Evolutionary conservation across 2,888 invertebrate genomes (phyloP).

Genomic region (Ochropleura leucogaster): DNA sequence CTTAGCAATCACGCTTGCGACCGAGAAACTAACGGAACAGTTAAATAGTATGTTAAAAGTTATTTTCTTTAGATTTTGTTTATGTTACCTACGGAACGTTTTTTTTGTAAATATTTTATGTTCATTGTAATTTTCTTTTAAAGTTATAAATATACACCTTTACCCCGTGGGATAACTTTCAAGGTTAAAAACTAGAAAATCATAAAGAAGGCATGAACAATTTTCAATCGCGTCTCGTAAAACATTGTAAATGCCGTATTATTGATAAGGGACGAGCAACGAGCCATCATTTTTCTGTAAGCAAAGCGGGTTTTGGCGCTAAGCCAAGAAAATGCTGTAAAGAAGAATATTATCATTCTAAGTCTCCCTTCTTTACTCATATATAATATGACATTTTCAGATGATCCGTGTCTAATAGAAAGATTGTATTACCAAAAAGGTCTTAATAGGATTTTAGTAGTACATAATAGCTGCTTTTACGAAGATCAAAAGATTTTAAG

Average conservation of each 20-base stretch:
- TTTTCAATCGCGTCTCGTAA: constrained; percentile 28
- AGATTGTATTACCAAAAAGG: background rate
- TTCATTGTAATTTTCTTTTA: too few species aligned
- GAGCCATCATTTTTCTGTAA: constrained; percentile 25
- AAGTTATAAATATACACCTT: too few species aligned
- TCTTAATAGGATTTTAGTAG: constrained; percentile 1
- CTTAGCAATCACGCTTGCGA: too few species aligned
- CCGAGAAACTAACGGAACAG: too few species aligned
- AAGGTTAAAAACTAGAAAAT: background rate
- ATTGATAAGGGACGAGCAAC: constrained; percentile 25
- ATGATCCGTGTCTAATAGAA: background rate
- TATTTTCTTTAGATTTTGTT: too few species aligned
- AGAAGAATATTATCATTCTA: constrained; percentile 14
- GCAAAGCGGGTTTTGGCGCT: constrained; percentile 27
- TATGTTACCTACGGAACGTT: too few species aligned
- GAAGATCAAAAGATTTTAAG: background rate
- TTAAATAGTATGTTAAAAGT: too few species aligned
- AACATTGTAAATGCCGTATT: constrained; percentile 25
- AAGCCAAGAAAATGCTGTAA: constrained; percentile 22
- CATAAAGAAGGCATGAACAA: constrained; percentile 4
- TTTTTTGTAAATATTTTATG: too few species aligned
- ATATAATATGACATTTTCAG: background rate
- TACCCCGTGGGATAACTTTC: background rate
- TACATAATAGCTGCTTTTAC: constrained; percentile 1
- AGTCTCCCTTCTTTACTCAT: background rate